Evolutionary conservation across 2,113 vertebrate species (phyloP), one percentile per base, ranked within the genome.

Genomic region (Triplophysa dalaica): DNA sequence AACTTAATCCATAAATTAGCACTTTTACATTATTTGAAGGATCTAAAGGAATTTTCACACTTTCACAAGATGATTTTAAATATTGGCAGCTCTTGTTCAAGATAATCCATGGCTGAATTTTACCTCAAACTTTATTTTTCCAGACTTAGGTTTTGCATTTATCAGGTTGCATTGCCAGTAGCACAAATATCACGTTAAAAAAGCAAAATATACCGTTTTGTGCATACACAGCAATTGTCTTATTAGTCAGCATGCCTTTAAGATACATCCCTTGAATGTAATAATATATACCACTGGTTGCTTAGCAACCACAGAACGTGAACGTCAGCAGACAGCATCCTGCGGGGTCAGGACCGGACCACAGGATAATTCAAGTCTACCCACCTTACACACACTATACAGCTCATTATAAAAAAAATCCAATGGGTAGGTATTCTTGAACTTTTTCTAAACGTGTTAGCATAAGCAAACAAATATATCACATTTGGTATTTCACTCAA

Each of bases 271-370:
- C 21, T 13, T 12, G 13, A 73, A 54, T n/a, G n/a, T n/a, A 72
- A 41, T 24, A n/a, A 6, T 52, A 76, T 52, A 10, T 38, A 74
- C 56, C n/a, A 43, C 61, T 65, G 75, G 75, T 77, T 77, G 62
- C 62, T 9, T 77, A 54, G 75, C 75, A 77, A 77, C 75, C 61
- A 4, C 24, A 65, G 19, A 29, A 73, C 17, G 61, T 76, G 24
- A 65, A 4, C 43, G 17, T n/a, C 52, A 72, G 24, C 48, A 29
- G 67, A 13, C 70, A 19, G n/a, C 13, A 38, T 38, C 54, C 24
- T 8, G 12, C 2, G 7, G 10, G 38, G 22, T 80, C 72, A 67
- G 50, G 5, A 66, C 8, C 48, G 9, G 10, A 48, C 43, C 26
- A 17, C 64, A 64, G 45, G 38, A 58, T 76, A 54, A 33, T 56